Evolutionary conservation across 1,140 invertebrate species (phyloP), one percentile per base, ranked within the genome.

Genomic region (Aphaenogaster ashmeadi): DNA sequence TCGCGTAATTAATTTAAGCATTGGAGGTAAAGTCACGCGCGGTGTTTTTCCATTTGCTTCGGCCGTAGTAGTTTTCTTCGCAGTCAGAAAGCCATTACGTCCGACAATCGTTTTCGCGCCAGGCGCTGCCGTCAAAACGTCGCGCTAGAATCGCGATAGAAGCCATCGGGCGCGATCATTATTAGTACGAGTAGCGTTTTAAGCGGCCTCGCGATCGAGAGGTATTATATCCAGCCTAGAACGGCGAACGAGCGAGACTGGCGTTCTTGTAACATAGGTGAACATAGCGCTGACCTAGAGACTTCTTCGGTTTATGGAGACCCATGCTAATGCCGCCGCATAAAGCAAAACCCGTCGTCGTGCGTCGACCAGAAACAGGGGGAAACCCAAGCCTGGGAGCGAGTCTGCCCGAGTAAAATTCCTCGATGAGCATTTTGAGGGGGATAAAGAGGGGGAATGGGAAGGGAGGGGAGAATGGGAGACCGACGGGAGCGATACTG

Each of bases 371-470:
- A 88, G 87, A 88, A 91, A 77, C 78, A 74, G 75, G 64, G 85
- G 86, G 83, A 77, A 86, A 64, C 60, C 89, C 86, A 74, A 93
- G 93, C 91, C 90, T 87, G 91, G 92, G 93, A 94, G 93, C 94
- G 93, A 94, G 93, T 94, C 93, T 93, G 88, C 92, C 87, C 90
- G 92, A 94, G 94, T 93, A 94, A 94, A 95, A 95, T 95, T 95
- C 94, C 94, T 95, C 93, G 93, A 93, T 92, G 91, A 92, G 91
- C 87, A 79, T 21, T 54, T 66, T 54, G 62, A 56, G 72, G 54
- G 71, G 74, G 85, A 75, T 36, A 27, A 21, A 21, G 64, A 41
- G 27, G 75, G 60, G 33, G n/a, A 27, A 36, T 8, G 44, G 15
- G 66, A 15, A 4, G 21, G 7, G 13, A 27, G 47, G 60, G 58